Percentiles rank a stretch among this genome's conserved stretches.
Conservation (phyloP, 2,888 invertebrate genomes). For the Cephus runcator region DNA sequence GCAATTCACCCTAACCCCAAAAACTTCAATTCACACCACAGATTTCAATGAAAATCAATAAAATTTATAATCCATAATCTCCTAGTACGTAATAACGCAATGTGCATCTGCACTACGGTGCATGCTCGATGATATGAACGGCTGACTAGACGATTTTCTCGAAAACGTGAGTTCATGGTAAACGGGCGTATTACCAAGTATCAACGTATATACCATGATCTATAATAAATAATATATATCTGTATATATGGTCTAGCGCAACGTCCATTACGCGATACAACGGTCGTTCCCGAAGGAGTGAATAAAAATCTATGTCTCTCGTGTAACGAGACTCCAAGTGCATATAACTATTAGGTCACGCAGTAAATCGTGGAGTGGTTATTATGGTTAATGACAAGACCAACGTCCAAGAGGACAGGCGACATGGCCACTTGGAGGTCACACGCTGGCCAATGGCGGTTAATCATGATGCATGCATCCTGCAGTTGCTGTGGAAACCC, state of each 20-base stretch:
- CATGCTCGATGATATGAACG: background rate
- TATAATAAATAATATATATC: slow-evolving; percentile 7
- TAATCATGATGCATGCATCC: slow-evolving; percentile 29
- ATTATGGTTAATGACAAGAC: background rate
- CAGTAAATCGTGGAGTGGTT: background rate
- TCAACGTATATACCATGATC: slow-evolving; percentile 22
- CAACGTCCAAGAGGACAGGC: background rate
- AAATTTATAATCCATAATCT: background rate
- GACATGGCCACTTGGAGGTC: background rate
- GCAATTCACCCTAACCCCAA: too few relatives aligned
- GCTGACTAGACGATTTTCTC: background rate
- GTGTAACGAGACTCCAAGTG: background rate
- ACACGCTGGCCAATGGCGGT: background rate
- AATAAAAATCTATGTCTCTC: too few relatives aligned
- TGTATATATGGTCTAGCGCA: background rate
- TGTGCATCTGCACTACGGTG: background rate
- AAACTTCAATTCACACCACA: background rate
- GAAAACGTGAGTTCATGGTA: slow-evolving; percentile 5
- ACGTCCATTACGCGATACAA: background rate
- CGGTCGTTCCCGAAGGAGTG: background rate
- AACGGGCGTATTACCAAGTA: slow-evolving; percentile 34
- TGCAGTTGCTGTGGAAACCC: background rate
- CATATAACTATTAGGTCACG: slow-evolving; percentile 4
- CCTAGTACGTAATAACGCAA: background rate
- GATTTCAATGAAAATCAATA: background rate